Evolutionary conservation across 2,888 invertebrate species (phyloP).

Genomic region (Schrankia costaestrigalis): DNA sequence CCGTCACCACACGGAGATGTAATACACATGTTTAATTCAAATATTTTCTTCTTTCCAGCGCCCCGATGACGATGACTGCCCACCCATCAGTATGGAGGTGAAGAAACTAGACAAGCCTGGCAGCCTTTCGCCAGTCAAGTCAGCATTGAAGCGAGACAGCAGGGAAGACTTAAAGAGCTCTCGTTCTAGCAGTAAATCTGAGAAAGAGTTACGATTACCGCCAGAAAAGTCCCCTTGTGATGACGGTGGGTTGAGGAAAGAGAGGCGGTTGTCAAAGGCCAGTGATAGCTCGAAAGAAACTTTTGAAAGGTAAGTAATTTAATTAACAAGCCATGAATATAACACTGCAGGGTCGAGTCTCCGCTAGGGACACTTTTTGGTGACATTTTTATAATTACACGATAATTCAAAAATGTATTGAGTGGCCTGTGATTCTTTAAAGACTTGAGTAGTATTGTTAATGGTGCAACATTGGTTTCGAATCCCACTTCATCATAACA

Average conservation of each 20-base stretch:
- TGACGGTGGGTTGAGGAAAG: conserved; percentile 44
- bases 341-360: too few relatives aligned
- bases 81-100: conserved; percentile 68
- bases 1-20: background rate
- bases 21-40: background rate
- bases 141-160: conserved; percentile 52
- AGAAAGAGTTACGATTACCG: conserved; percentile 60
- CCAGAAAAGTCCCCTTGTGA: conserved; percentile 68
- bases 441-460: too few relatives aligned
- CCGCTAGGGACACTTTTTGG: too few relatives aligned
- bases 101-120: conserved; percentile 70
- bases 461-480: too few relatives aligned
- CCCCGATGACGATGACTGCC: conserved; percentile 52
- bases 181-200: conserved; percentile 62
- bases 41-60: conserved; percentile 35
- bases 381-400: too few relatives aligned
- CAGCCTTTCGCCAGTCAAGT: conserved; percentile 66
- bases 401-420: too few relatives aligned
- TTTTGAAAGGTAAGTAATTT: conserved; percentile 57
- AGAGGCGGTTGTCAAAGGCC: conserved; percentile 54
- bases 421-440: too few relatives aligned
- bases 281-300: conserved; percentile 68
- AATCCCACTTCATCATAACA: too few relatives aligned
- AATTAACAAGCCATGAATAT: too few relatives aligned
- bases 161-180: conserved; percentile 56